Percentiles rank a stretch among this genome's conserved stretches.
These are phyloP conservation scores for Paratilapia polleni DNA, from an alignment of 2,113 vertebrate species.

Conservation along the genomic window DNA sequence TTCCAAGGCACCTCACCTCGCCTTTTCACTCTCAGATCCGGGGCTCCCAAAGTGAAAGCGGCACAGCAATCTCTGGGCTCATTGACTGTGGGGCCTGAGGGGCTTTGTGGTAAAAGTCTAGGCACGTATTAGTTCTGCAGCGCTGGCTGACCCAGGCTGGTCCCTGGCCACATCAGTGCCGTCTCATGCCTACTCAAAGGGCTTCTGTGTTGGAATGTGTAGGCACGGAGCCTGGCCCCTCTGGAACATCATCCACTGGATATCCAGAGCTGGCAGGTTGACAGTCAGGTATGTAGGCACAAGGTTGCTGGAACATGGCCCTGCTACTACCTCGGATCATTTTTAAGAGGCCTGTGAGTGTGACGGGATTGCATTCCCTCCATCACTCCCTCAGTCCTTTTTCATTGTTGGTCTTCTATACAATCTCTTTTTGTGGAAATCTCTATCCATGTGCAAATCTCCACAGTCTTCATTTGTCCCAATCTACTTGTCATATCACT, in stretches of 20 bases:
- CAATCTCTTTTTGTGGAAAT: slow-evolving; percentile 23
- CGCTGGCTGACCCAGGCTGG: slow-evolving; percentile 64
- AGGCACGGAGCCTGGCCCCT: slow-evolving; percentile 28
- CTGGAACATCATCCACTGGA: slow-evolving; percentile 41
- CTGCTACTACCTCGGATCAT: slow-evolving; percentile 15
- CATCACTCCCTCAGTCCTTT: slow-evolving; percentile 21
- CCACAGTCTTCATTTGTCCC: neutral
- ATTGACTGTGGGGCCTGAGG: slow-evolving; percentile 54
- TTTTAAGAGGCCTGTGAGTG: slow-evolving; percentile 6
- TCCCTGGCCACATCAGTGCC: slow-evolving; percentile 54
- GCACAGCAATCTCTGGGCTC: slow-evolving; percentile 61
- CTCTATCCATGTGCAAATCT: slow-evolving; percentile 4
- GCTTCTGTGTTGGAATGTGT: slow-evolving; percentile 46
- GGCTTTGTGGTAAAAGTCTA: slow-evolving; percentile 59
- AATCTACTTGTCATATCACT: slow-evolving; percentile 3
- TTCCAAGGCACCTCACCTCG: slow-evolving; percentile 9
- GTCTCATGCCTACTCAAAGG: slow-evolving; percentile 61
- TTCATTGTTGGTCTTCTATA: slow-evolving; percentile 10
- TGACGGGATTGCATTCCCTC: neutral
- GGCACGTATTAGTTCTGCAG: slow-evolving; percentile 63
- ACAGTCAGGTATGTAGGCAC: slow-evolving; percentile 50
- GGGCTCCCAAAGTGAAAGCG: slow-evolving; percentile 49
- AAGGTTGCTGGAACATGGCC: slow-evolving; percentile 21
- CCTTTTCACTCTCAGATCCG: slow-evolving; percentile 25
- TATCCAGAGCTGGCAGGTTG: slow-evolving; percentile 43